phyloP scores from a whole-genome alignment of 2,888 invertebrate species.

The Cryptocephalus primarius region DNA sequence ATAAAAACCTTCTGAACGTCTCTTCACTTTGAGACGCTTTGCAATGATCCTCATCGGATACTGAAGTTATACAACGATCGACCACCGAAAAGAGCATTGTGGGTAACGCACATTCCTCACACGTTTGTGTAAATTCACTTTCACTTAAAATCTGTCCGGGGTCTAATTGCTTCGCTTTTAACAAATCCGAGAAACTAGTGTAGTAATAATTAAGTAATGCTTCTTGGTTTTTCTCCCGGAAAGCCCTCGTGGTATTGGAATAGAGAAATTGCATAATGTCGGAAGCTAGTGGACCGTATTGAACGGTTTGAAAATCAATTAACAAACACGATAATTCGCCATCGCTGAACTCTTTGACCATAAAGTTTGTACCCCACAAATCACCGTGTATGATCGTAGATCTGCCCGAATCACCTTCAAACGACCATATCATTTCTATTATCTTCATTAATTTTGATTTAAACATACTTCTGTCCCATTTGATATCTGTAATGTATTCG shows the following conservation, averaged over 20 bases:
- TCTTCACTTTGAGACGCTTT: constrained; percentile 17
- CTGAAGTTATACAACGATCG: constrained; percentile 21
- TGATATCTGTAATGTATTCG: constrained; percentile 16
- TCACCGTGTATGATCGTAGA: constrained; percentile 24
- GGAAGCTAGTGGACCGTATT: constrained; percentile 22
- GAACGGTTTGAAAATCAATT: constrained; percentile 27
- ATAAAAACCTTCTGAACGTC: constrained; percentile 18
- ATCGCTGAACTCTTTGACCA: constrained; percentile 17
- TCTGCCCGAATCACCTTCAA: not conserved
- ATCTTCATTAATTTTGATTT: constrained; percentile 10
- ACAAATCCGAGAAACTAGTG: constrained; percentile 12
- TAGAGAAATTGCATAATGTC: constrained; percentile 25
- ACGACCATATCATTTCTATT: not conserved
- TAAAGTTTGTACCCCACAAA: constrained; percentile 28
- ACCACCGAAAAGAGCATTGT: constrained; percentile 21
- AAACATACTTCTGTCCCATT: constrained; percentile 12
- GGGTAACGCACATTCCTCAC: constrained; percentile 1
- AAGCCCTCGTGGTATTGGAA: constrained; percentile 21
- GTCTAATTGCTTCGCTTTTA: constrained; percentile 10
- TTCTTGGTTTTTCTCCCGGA: constrained; percentile 18
- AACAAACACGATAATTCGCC: constrained; percentile 15
- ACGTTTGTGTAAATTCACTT: constrained; percentile 4
- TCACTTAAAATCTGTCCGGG: constrained; percentile 10
- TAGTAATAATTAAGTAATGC: constrained; percentile 24
- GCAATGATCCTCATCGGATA: constrained; percentile 14